Percentiles rank a stretch among this genome's conserved stretches.
Conservation (phyloP, 2,888 invertebrate genomes). For the Carpatolechia fugitivella region DNA sequence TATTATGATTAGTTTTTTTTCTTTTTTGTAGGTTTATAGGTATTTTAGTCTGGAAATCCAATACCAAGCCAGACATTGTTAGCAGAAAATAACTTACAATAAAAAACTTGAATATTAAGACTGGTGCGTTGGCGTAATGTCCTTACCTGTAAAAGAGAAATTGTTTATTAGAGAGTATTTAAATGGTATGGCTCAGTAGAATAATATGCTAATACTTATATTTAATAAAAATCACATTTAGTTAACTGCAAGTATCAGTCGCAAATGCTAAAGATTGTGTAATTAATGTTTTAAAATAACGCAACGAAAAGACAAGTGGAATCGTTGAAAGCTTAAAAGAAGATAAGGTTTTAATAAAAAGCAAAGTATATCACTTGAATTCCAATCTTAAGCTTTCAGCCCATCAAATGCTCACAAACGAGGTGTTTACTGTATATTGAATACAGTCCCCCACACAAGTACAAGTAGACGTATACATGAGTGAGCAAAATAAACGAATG, state of each 20-base stretch:
- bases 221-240: not conserved
- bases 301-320: not conserved
- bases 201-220: not conserved
- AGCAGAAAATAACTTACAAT: conserved; percentile 1
- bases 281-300: too few species aligned
- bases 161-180: conserved; percentile 12
- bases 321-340: not conserved
- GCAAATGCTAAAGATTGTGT: too few species aligned
- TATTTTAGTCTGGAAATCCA: too few species aligned
- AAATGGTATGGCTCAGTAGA: not conserved
- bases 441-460: conserved; percentile 31
- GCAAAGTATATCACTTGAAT: not conserved
- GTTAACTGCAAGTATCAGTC: not conserved
- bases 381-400: not conserved
- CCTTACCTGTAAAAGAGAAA: conserved; percentile 24
- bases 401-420: conserved; percentile 2
- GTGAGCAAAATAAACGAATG: conserved; percentile 49
- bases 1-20: too few species aligned
- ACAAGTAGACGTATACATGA: conserved; percentile 52
- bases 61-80: not conserved
- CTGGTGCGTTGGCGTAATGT: not conserved
- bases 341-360: not conserved
- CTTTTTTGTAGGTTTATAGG: too few species aligned
- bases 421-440: conserved; percentile 14
- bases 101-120: not conserved